These are phyloP conservation scores for Corythornis leucogaster DNA, from an alignment of 2,797 vertebrate genomes.

Conservation along the genomic window DNA sequence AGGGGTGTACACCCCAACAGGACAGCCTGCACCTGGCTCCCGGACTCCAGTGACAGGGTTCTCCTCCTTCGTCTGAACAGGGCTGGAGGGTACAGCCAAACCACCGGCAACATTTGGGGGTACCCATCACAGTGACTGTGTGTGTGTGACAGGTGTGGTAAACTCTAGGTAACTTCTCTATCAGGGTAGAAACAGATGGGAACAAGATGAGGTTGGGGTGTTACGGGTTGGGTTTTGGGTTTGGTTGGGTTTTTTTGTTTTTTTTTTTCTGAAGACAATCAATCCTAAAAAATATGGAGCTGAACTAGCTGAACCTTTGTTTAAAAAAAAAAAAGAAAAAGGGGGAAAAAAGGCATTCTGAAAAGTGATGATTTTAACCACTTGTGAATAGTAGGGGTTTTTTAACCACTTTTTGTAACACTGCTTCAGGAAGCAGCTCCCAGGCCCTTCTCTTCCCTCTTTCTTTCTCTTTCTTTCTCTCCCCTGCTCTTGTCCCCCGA, in stretches of 20 bases:
- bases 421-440: slow-evolving; percentile 74
- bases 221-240: background rate
- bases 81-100: background rate
- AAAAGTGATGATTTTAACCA: slow-evolving; percentile 70
- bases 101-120: background rate
- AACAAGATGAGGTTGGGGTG: slow-evolving; percentile 55
- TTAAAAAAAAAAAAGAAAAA: slow-evolving; percentile 8
- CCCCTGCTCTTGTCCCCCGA: background rate
- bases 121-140: background rate
- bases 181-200: slow-evolving; percentile 69
- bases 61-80: slow-evolving; percentile 93
- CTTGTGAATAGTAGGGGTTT: slow-evolving; percentile 73
- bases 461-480: slow-evolving; percentile 63
- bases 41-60: slow-evolving; percentile 95
- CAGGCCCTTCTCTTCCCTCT: slow-evolving; percentile 27
- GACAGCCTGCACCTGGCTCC: slow-evolving; percentile 87
- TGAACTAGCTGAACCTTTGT: slow-evolving; percentile 65
- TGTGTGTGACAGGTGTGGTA: background rate
- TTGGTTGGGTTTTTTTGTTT: background rate
- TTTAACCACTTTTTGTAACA: slow-evolving; percentile 79
- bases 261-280: slow-evolving; percentile 72
- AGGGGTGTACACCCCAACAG: slow-evolving; percentile 89
- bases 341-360: slow-evolving; percentile 39
- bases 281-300: slow-evolving; percentile 58
- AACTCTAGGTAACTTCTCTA: slow-evolving; percentile 56